phyloP scores from a whole-genome alignment of 2,888 invertebrate genomes.

The Trichopoda pennipes region DNA sequence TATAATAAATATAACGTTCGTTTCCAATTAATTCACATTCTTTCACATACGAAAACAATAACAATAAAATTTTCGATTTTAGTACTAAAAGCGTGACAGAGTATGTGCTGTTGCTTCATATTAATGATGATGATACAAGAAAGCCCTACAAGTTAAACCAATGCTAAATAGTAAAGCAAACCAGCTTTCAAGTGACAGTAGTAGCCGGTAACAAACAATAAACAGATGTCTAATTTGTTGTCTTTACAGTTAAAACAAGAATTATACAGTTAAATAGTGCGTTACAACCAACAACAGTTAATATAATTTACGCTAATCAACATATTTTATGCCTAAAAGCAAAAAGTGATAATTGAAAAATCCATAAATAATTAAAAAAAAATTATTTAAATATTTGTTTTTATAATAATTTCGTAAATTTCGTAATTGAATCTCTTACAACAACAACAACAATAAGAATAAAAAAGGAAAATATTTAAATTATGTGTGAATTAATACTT shows the following conservation, averaged over 20 bases:
- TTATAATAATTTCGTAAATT: background rate
- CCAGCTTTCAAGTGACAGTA: slow-evolving; percentile 17
- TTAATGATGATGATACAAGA: background rate
- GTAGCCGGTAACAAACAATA: slow-evolving; percentile 11
- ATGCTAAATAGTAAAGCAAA: slow-evolving; percentile 34
- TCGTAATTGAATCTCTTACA: background rate
- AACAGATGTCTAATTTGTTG: slow-evolving; percentile 4
- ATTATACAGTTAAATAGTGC: slow-evolving; percentile 10
- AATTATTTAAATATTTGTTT: background rate
- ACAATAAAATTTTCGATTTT: slow-evolving; percentile 9
- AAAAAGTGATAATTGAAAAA: background rate
- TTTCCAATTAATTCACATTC: background rate
- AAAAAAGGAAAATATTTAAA: slow-evolving; percentile 13
- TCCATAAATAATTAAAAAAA: background rate
- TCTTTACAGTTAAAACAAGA: slow-evolving; percentile 1
- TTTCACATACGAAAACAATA: slow-evolving; percentile 3
- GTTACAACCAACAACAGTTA: background rate
- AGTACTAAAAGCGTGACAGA: background rate
- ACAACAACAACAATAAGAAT: no score
- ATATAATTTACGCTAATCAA: background rate
- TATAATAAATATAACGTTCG: slow-evolving; percentile 16
- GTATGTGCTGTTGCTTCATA: no score
- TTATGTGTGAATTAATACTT: slow-evolving; percentile 77
- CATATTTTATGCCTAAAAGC: background rate
- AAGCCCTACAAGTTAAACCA: slow-evolving; percentile 9